phyloP scores from a whole-genome alignment of 2,888 invertebrate genomes.

The Oasisia sp. region DNA sequence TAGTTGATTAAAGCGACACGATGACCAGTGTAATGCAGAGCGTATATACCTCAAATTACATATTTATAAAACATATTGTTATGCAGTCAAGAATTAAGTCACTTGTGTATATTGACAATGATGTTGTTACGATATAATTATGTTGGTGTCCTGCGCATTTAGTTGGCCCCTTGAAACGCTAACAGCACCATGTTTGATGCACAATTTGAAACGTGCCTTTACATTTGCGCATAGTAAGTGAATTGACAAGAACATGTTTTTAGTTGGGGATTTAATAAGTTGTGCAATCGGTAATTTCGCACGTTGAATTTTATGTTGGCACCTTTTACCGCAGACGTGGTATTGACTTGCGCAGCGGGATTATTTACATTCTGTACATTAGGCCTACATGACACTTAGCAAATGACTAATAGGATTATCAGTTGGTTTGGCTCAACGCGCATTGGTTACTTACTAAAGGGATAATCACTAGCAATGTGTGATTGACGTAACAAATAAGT shows the following conservation, averaged over 20 bases:
- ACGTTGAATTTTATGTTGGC: neutral
- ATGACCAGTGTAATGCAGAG: neutral
- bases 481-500: neutral
- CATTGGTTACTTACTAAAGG: neutral
- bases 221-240: neutral
- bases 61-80: neutral
- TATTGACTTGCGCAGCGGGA: neutral
- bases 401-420: neutral
- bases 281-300: neutral
- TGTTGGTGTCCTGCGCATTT: neutral
- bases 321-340: neutral
- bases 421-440: neutral
- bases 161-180: neutral
- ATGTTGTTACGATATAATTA: neutral
- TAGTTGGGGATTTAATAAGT: neutral
- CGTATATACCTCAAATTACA: constrained; percentile 13
- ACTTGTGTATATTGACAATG: neutral
- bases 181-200: neutral
- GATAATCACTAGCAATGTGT: neutral
- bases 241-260: neutral
- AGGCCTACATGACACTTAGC: neutral
- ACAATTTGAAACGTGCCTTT: neutral
- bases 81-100: neutral
- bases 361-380: neutral
- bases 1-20: neutral